Evolutionary conservation across 2,113 vertebrate species (phyloP), one percentile per base, ranked within the genome.

Genomic region (Amia ocellicauda): DNA sequence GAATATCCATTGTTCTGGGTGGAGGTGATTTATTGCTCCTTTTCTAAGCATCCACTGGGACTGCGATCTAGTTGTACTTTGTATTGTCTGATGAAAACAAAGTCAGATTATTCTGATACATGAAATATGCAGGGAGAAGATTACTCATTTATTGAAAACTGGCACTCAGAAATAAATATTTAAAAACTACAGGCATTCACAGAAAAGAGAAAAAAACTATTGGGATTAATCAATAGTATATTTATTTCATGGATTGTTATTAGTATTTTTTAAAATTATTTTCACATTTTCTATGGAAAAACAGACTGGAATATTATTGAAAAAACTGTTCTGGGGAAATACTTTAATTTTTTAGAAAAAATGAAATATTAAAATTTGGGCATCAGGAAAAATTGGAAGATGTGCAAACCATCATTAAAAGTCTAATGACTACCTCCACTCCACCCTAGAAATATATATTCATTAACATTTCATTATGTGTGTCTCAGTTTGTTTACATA

Each of bases 151-250:
- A 75, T 77, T 78, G 65, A 68, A 72, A 77, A 26, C 64, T 75
- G 73, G 73, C 58, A 72, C 29, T 72, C 69, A 71, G 63, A 49
- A 71, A 70, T 66, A 71, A 58, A 50, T 73, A 72, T 74, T 49
- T 40, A 43, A 13, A 22, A 62, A 53, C 70, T 71, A 70, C 78
- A 69, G 68, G 68, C 73, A 71, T 66, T 69, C 45, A 64, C 60
- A 66, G 31, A 62, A 52, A 51, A 40, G n/a, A n/a, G n/a, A 42
- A 54, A 67, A 77, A 77, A 76, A 68, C 19, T 63, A 27, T 22
- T 47, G 29, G 74, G 69, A 78, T 81, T 62, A 80, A 87, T 88
- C 82, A 80, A 83, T 84, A 75, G 79, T 72, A 8, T n/a, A n/a
- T n/a, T 7, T 27, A 11, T 28, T 26, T 50, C 19, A 45, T 23